Conservation (phyloP, 2,888 invertebrate genomes). For the Pheosia tremula region DNA sequence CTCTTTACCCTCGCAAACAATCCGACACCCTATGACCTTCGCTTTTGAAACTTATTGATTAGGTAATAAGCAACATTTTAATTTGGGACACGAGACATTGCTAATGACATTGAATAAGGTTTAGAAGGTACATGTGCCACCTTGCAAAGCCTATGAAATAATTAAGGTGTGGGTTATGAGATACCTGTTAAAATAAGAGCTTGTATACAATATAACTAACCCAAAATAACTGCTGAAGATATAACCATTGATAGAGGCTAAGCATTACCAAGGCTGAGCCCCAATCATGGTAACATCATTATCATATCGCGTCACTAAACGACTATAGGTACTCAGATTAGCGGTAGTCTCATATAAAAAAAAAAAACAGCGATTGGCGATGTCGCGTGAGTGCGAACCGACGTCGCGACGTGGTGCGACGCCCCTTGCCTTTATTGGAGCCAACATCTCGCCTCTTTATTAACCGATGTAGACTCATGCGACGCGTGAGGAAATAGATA, state of each 20-base stretch:
- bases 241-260: neutral
- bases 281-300: conserved; percentile 64
- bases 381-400: conserved; percentile 55
- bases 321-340: conserved; percentile 48
- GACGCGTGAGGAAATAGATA: conserved; percentile 68
- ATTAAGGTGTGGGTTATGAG: too few species aligned
- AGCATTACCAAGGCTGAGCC: conserved; percentile 9
- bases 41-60: conserved; percentile 14
- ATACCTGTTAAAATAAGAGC: too few species aligned
- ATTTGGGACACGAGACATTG: conserved; percentile 12
- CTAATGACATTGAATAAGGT: too few species aligned
- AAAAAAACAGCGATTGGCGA: conserved; percentile 51
- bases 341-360: conserved; percentile 60
- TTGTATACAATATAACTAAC: too few species aligned
- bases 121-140: too few species aligned
- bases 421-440: conserved; percentile 70
- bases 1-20: conserved; percentile 51
- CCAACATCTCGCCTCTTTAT: conserved; percentile 59
- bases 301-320: conserved; percentile 70
- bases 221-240: too few species aligned
- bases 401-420: conserved; percentile 39
- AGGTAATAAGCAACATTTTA: conserved; percentile 13
- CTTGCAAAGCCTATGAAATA: too few species aligned
- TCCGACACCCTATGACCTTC: conserved; percentile 32
- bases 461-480: conserved; percentile 67